These are phyloP conservation scores for Heliopora coerulea DNA, from an alignment of 92 coral and sea anemone genomes.

Conservation along the genomic window DNA sequence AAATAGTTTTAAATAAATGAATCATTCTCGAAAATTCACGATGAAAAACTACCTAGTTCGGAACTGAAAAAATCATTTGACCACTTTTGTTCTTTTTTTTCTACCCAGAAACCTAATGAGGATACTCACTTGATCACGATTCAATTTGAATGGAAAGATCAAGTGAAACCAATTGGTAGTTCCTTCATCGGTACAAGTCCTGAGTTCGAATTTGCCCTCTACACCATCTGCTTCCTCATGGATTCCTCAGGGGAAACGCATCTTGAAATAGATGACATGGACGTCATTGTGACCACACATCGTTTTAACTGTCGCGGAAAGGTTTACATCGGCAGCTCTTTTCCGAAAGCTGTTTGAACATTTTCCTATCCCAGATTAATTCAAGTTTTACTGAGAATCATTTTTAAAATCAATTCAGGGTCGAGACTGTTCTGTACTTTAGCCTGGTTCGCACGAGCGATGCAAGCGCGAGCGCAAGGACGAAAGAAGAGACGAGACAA, in stretches of 20 bases:
- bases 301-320: slow-evolving; percentile 52
- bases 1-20: too few species aligned
- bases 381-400: too few species aligned
- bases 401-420: too few species aligned
- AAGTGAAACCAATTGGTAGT: slow-evolving; percentile 91
- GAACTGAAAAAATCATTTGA: too few species aligned
- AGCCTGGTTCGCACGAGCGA: too few species aligned
- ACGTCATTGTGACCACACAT: slow-evolving; percentile 73
- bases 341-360: slow-evolving; percentile 58
- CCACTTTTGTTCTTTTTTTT: too few species aligned
- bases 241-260: slow-evolving; percentile 67
- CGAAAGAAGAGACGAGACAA: too few species aligned
- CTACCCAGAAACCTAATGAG: slow-evolving; percentile 71
- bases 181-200: slow-evolving; percentile 98
- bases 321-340: slow-evolving; percentile 76
- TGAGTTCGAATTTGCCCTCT: slow-evolving; percentile 90
- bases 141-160: slow-evolving; percentile 88
- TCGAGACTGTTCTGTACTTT: too few species aligned
- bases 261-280: slow-evolving; percentile 90
- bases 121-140: slow-evolving; percentile 80
- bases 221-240: slow-evolving; percentile 89
- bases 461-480: too few species aligned
- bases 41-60: too few species aligned
- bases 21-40: too few species aligned
- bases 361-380: too few species aligned